Percentiles rank a stretch among this genome's conserved stretches.
Evolutionary conservation across 2,797 vertebrate genomes (phyloP).

Genomic region (Sebastes kiyomatsui): DNA sequence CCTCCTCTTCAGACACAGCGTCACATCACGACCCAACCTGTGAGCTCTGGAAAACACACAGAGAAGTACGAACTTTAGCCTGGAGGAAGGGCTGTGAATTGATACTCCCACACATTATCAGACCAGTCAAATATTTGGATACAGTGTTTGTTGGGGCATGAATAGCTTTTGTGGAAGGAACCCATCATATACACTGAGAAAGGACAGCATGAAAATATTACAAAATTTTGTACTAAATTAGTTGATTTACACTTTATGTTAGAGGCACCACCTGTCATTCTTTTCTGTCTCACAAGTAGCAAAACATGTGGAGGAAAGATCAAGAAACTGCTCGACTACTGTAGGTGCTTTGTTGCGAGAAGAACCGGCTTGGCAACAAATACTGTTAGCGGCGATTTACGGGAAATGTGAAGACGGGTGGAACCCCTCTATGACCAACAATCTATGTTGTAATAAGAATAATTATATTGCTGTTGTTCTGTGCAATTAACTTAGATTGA

Average conservation of each 20-base stretch:
- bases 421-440: neutral
- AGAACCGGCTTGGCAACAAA: slow-evolving; percentile 43
- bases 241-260: neutral
- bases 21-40: slow-evolving; percentile 44
- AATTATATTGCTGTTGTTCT: neutral
- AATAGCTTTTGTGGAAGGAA: neutral
- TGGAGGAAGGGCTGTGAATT: neutral
- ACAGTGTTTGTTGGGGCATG: neutral
- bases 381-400: neutral
- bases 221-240: neutral
- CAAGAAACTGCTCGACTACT: neutral
- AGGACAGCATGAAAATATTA: neutral
- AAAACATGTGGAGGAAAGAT: neutral
- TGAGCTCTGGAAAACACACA: slow-evolving; percentile 55
- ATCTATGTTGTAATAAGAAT: neutral
- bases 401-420: slow-evolving; percentile 1
- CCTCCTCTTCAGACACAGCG: slow-evolving; percentile 63
- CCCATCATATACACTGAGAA: neutral
- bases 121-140: neutral
- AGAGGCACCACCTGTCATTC: neutral
- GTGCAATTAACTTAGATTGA: neutral
- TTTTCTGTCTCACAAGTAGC: neutral
- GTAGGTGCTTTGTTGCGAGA: slow-evolving; percentile 11
- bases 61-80: neutral
- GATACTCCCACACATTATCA: neutral